Evolutionary conservation across 1,140 invertebrate genomes (phyloP), one percentile per base, ranked within the genome.

Genomic region (Ips typographus): DNA sequence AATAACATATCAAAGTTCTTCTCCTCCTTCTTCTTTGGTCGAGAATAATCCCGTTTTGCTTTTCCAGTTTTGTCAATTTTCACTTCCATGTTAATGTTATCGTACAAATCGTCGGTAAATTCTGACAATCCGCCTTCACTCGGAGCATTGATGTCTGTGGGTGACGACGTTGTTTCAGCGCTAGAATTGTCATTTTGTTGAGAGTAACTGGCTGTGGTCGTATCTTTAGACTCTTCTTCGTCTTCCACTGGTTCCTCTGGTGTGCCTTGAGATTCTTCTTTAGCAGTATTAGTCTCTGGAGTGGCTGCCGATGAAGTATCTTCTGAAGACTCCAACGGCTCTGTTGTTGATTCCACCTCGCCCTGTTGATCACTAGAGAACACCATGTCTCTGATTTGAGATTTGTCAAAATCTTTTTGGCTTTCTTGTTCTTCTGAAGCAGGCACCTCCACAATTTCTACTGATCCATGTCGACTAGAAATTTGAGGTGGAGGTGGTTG

Each of bases 61-160:
- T 81, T 83, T 44, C 78, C 80, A 5, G 72, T 73, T 72, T 83
- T 82, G 62, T 83, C 81, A n/a, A 82, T 76, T 74, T 82, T 82
- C 7, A 85, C 84, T 77, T 85, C 84, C 77, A 86, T 84, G 2
- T 85, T 85, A 0, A 85, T 86, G 22, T 22, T 22, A 72, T 88
- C 87, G 65, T 75, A 79, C 39, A 77, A 65, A 49, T 75, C 77
- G 47, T 76, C 75, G 5, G 62, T 71, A 68, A 74, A 78, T 6
- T 80, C 78, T 5, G 76, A 69, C 36, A 36, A 42, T 49, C 6
- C 8, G 5, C 39, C 47, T 57, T 55, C 39, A 22, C 8, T 62
- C 39, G 36, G 53, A 22, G 22, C 22, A 22, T 22, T 22, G 22
- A 22, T 22, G 22, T 22, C 22, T 6, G 8, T 47, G 5, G 49